Percentiles rank a stretch among this genome's conserved stretches.
Conservation (phyloP, 1,140 invertebrate species). For the Drosophila pallidifrons region DNA sequence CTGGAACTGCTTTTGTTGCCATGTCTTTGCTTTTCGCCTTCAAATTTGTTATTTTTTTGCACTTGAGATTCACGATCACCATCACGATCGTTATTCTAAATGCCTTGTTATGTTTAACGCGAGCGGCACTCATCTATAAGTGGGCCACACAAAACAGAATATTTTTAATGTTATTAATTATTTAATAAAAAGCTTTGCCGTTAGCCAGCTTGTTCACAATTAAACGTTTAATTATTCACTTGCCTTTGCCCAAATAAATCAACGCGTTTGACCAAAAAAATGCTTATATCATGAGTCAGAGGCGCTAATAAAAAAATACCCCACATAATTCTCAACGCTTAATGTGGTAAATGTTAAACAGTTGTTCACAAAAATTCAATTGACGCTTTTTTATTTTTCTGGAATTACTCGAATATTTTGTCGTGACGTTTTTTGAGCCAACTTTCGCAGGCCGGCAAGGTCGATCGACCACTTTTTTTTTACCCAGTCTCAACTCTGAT, state of each 20-base stretch:
- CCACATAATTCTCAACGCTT: conserved; percentile 57
- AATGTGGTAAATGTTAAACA: conserved; percentile 55
- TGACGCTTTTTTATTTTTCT: conserved; percentile 45
- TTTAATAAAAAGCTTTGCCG: conserved; percentile 36
- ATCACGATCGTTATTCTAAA: conserved; percentile 68
- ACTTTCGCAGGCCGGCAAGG: conserved; percentile 56
- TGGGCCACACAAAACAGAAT: conserved; percentile 43
- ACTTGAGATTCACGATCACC: conserved; percentile 69
- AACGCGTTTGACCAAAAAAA: conserved; percentile 51
- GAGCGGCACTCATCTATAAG: conserved; percentile 31
- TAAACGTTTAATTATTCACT: conserved; percentile 33
- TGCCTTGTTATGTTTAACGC: conserved; percentile 50
- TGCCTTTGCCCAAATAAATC: conserved; percentile 31
- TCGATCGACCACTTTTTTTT: conserved; percentile 55
- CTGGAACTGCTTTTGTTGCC: conserved; percentile 27
- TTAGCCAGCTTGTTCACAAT: conserved; percentile 22
- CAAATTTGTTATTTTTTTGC: conserved; percentile 43
- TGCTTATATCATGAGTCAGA: conserved; percentile 57
- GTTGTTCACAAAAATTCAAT: conserved; percentile 61
- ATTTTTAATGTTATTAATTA: conserved; percentile 43
- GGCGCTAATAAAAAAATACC: conserved; percentile 25
- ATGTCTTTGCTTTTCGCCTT: conserved; percentile 45
- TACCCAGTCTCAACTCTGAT: conserved; percentile 3
- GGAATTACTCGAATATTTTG: conserved; percentile 40
- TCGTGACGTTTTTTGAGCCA: conserved; percentile 58